Percentiles rank a stretch among this genome's conserved stretches.
Evolutionary conservation across 2,113 vertebrate species (phyloP).

Genomic region (Clarias batrachus): DNA sequence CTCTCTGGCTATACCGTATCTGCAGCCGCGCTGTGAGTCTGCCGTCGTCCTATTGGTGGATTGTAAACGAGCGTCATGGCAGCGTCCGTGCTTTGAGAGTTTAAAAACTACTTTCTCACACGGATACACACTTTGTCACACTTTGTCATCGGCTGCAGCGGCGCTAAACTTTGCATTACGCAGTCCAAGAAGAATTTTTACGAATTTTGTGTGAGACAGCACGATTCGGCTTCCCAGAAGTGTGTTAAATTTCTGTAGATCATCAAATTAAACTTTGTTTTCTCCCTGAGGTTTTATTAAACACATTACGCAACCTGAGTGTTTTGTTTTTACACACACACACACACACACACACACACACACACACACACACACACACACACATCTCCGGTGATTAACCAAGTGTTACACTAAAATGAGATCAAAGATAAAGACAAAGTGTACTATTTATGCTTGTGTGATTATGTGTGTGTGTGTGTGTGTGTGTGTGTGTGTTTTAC

Average conservation of each 20-base stretch:
- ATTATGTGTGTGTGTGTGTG: neutral
- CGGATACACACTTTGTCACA: neutral
- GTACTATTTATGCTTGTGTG: conserved; percentile 6
- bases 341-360: neutral
- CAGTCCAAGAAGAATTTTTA: neutral
- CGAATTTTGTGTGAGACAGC: neutral
- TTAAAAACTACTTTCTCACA: neutral
- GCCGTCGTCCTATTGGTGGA: neutral
- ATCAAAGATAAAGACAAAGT: conserved; percentile 23
- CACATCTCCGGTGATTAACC: conserved; percentile 19
- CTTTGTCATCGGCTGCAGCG: neutral
- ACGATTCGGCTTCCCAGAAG: neutral
- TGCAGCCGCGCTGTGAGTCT: neutral
- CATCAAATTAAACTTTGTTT: neutral
- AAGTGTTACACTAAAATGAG: neutral
- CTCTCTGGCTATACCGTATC: neutral
- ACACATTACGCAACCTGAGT: neutral
- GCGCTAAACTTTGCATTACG: neutral
- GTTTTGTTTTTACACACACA: neutral
- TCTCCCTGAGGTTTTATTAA: conserved; percentile 1
- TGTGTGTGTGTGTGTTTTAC: conserved; percentile 26
- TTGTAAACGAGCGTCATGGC: neutral
- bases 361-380: neutral
- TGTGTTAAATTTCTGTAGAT: neutral
- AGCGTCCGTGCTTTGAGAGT: neutral